Percentiles rank a stretch among this genome's conserved stretches.
Evolutionary conservation across 2,113 vertebrate species (phyloP).

Genomic region (Vanacampus margaritifer): DNA sequence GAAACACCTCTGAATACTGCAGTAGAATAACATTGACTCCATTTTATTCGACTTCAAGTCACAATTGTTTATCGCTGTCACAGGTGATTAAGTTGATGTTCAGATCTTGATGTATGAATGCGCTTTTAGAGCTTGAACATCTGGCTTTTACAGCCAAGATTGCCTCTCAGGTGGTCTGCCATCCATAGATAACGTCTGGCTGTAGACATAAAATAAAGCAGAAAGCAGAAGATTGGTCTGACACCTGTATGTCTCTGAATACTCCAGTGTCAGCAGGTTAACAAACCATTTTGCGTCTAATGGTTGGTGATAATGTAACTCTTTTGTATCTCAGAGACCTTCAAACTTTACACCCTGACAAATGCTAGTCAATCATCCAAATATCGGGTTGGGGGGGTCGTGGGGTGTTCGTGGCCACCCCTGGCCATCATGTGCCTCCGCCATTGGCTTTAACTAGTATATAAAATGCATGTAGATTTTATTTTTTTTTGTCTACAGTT

Average conservation of each 20-base stretch:
- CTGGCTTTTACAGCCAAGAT: conserved; percentile 33
- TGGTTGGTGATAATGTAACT: conserved; percentile 13
- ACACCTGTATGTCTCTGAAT: conserved; percentile 51
- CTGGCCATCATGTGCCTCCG: too few species aligned
- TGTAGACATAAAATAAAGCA: conserved; percentile 41
- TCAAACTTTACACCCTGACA: background rate
- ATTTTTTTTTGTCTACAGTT: background rate
- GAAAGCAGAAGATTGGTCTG: conserved; percentile 37
- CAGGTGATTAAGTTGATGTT: background rate
- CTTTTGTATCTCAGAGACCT: background rate
- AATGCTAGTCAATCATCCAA: background rate
- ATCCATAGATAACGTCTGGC: conserved; percentile 45
- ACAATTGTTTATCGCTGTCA: background rate
- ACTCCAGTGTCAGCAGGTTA: conserved; percentile 32
- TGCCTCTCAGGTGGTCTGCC: conserved; percentile 36
- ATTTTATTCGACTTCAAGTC: too few species aligned
- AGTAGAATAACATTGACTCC: too few species aligned
- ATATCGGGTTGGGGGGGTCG: too few species aligned
- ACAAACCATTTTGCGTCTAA: conserved; percentile 20
- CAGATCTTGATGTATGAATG: background rate
- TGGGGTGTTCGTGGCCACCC: too few species aligned
- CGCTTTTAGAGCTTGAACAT: conserved; percentile 10
- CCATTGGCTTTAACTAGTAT: background rate
- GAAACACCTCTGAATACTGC: too few species aligned
- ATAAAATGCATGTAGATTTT: background rate